Percentiles rank a stretch among this genome's conserved stretches.
These are phyloP conservation scores for Archips xylosteana DNA, from an alignment of 2,888 invertebrate genomes.

Conservation along the genomic window DNA sequence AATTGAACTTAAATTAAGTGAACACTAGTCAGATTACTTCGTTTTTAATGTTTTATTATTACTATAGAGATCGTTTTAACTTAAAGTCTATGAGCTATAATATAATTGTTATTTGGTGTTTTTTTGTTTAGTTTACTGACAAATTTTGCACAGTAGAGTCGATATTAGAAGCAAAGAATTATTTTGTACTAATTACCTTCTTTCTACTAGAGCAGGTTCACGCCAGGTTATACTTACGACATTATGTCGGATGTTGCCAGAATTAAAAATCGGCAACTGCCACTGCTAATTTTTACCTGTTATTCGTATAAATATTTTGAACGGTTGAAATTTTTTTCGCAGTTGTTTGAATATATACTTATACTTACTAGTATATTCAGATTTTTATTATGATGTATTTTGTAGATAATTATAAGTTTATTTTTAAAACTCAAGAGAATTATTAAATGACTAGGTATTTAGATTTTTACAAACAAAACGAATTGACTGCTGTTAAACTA, in stretches of 20 bases:
- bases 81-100: constrained; percentile 5
- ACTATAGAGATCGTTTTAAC: constrained; percentile 10
- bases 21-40: constrained; percentile 2
- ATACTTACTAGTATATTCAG: no score
- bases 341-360: neutral
- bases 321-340: no score
- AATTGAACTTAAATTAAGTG: neutral
- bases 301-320: no score
- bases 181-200: neutral
- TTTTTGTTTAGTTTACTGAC: constrained; percentile 3
- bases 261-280: no score
- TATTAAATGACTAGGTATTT: neutral
- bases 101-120: constrained; percentile 21
- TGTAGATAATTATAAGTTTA: neutral
- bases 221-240: neutral
- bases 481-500: neutral
- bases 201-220: neutral
- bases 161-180: neutral
- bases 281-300: no score
- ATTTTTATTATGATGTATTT: neutral
- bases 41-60: constrained; percentile 2
- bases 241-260: neutral
- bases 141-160: neutral
- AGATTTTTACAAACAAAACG: neutral
- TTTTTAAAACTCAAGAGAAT: no score